phyloP scores from a whole-genome alignment of 2,888 invertebrate species.

The Aspidiotus rigidus region DNA sequence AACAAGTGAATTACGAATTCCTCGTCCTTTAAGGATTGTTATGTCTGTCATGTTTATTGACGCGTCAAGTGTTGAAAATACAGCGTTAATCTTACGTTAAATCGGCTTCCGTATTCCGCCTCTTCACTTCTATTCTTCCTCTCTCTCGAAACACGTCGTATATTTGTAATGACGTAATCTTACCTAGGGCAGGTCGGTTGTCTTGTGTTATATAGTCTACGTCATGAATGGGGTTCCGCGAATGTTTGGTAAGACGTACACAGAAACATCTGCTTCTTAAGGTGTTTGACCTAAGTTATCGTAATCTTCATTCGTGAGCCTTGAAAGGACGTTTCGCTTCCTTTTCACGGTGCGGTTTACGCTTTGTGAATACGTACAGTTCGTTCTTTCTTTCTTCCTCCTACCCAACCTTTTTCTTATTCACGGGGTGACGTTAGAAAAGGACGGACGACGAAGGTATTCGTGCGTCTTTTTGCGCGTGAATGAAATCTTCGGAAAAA shows the following conservation, averaged over 20 bases:
- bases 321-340: constrained; percentile 33
- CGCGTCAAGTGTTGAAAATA: no score
- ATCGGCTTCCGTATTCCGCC: no score
- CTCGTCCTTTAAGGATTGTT: no score
- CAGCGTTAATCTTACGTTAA: no score
- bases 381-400: constrained; percentile 1
- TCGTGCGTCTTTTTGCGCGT: background rate
- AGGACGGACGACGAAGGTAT: no score
- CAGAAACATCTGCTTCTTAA: constrained; percentile 30
- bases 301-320: constrained; percentile 12
- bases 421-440: no score
- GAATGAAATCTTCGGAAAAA: background rate
- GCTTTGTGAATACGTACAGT: background rate
- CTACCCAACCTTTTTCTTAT: no score
- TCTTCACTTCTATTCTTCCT: no score
- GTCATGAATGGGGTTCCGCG: background rate
- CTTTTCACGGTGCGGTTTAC: constrained; percentile 6
- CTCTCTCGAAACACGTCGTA: no score
- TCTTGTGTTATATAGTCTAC: constrained; percentile 10
- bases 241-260: constrained; percentile 1
- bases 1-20: no score
- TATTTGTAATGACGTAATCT: constrained; percentile 5
- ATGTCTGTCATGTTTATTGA: no score
- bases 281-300: constrained; percentile 30
- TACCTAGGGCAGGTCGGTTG: constrained; percentile 5